phyloP scores from a whole-genome alignment of 2,888 invertebrate species.

The Cephus spinipes region DNA sequence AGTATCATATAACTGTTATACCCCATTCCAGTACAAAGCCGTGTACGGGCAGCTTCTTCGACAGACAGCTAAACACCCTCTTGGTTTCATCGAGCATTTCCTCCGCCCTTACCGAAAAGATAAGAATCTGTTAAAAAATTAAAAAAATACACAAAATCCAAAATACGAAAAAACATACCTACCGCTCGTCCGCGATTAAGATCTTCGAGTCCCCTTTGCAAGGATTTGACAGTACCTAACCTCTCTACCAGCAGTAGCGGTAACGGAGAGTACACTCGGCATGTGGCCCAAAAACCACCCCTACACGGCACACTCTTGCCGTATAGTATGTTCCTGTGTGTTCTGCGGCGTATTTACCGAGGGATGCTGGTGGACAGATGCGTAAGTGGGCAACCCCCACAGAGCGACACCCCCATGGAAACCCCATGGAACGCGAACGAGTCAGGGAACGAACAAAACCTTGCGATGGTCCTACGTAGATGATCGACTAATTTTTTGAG shows the following conservation, averaged over 20 bases:
- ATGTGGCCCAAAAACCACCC: slow-evolving; percentile 20
- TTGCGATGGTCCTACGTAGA: neutral
- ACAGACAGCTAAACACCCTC: neutral
- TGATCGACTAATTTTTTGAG: neutral
- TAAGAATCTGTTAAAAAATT: neutral
- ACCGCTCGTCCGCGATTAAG: neutral
- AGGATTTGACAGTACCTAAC: neutral
- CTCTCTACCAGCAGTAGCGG: neutral
- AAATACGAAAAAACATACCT: neutral
- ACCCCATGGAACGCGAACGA: neutral
- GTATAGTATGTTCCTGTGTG: slow-evolving; percentile 8
- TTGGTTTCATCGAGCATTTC: neutral
- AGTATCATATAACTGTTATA: neutral
- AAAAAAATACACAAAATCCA: neutral
- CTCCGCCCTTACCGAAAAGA: neutral
- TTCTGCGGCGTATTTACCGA: slow-evolving; percentile 43
- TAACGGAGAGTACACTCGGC: slow-evolving; percentile 9
- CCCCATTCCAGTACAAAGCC: neutral
- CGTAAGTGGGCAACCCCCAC: slow-evolving; percentile 58
- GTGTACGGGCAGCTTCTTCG: neutral
- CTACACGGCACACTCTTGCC: neutral
- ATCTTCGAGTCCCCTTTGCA: neutral
- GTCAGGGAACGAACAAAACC: neutral
- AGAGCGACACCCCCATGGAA: slow-evolving; percentile 36
- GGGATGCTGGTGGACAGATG: slow-evolving; percentile 65